A percentile compares a stretch with the other conserved stretches of the same genome.
These are phyloP conservation scores for Tympanuchus pallidicinctus DNA, from an alignment of 2,113 vertebrate genomes.

Conservation along the genomic window DNA sequence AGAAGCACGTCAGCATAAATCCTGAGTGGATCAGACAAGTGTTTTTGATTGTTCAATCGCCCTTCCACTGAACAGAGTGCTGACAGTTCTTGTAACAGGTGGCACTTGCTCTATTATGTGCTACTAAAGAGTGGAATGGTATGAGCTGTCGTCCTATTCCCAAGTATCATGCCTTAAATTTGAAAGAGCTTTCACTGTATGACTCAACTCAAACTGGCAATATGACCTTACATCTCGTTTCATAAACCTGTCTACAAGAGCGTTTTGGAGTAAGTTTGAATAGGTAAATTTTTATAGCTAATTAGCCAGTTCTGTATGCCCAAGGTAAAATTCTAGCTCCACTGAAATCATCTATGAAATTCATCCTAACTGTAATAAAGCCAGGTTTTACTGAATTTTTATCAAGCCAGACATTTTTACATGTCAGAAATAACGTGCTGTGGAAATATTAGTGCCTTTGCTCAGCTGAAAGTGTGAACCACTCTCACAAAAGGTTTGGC, in stretches of 20 bases:
- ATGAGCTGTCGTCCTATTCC: slow-evolving; percentile 26
- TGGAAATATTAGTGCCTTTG: slow-evolving; percentile 1
- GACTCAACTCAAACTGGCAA: not conserved
- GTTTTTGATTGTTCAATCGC: slow-evolving; percentile 23
- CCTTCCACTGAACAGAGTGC: not conserved
- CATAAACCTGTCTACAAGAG: not conserved
- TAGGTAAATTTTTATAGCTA: not conserved
- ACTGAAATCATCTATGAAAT: not conserved
- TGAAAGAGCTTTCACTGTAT: slow-evolving; percentile 28
- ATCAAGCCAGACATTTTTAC: not conserved
- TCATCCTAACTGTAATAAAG: not conserved
- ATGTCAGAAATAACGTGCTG: slow-evolving; percentile 17
- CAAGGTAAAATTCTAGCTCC: not conserved
- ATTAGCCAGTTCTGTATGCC: not conserved
- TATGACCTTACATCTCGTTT: not conserved
- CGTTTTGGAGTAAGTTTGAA: not conserved
- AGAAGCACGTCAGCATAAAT: slow-evolving; percentile 40
- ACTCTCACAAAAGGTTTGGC: not conserved
- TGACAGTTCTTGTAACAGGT: slow-evolving; percentile 61
- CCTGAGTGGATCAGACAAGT: not conserved
- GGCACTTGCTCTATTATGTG: slow-evolving; percentile 61
- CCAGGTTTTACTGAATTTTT: not conserved
- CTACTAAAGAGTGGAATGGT: slow-evolving; percentile 42
- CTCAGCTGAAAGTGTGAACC: not conserved
- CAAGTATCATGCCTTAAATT: slow-evolving; percentile 43